Base-by-base conservation (phyloP, 1,140 invertebrate species). In the Littorina saxatilis region DNA sequence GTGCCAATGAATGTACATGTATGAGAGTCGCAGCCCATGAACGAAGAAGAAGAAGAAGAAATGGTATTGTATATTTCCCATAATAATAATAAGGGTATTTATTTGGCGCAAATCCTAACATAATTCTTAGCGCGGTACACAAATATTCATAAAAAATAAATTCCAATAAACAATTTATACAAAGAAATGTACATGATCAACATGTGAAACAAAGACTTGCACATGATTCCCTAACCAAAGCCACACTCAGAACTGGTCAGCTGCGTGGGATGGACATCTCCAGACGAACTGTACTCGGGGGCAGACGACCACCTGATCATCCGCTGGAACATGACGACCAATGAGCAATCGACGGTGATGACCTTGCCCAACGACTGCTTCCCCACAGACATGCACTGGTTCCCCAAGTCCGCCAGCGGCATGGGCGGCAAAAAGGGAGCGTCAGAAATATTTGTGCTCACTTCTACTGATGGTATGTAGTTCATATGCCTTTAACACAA, bases 281-380 rank as follows among this genome's bases (percentile, higher is more conserved):
- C 96, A 47, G 97, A 99, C 91, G 97, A 99, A 93, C 95, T 98
- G 68, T 97, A 96, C 93, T 98, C 97, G 50, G 96, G 95, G 87
- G 96, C 97, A 35, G 98, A 99, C 93, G 98, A 99, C 91, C 97
- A 98, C 90, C 94, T 95, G 86, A 93, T 99, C 35, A 93, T 98
- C 29, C 96, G 96, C 88, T 99, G 98, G 97, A 97, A 96, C 92
- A 94, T 96, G 0, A 95, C 95, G 81, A 95, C 95, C 84, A 90
- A 90, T 82, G 96, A 98, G 91, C 95, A 96, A 0, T 94, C 94
- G 35, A 94, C 95, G 83, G 91, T 99, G 2, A 94, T 95, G 27
- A 95, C 96, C 86, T 94, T 99, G 82, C 94, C 96, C 0, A 94
- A 95, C 82, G 96, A 98, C 84, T 94, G 98, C 85, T 97, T 95